A percentile compares a stretch with the other conserved stretches of the same genome.
These are phyloP conservation scores for Hoplostethus mediterraneus DNA, from an alignment of 2,797 vertebrate species.

Conservation along the genomic window DNA sequence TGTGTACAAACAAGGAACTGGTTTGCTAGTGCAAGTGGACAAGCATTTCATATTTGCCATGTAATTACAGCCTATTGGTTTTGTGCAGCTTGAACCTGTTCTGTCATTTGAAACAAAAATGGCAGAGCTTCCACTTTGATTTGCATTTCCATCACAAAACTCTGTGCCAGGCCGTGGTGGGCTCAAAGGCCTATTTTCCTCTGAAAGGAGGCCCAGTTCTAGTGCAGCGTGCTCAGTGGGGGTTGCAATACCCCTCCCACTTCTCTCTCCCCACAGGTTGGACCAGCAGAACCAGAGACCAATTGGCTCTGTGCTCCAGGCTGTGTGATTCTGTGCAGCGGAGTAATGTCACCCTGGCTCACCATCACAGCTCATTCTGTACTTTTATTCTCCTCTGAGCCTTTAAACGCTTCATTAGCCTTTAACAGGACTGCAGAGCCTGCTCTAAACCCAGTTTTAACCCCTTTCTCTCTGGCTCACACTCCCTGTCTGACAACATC, in stretches of 20 bases:
- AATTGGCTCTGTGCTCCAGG: slow-evolving; percentile 71
- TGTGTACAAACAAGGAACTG: slow-evolving; percentile 48
- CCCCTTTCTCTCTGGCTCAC: slow-evolving; percentile 41
- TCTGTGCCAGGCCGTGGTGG: slow-evolving; percentile 67
- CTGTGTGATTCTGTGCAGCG: slow-evolving; percentile 79
- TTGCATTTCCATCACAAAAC: slow-evolving; percentile 72
- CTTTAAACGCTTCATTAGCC: slow-evolving; percentile 81
- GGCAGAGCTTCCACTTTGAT: slow-evolving; percentile 55
- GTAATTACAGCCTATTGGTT: slow-evolving; percentile 55
- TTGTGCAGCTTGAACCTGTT: slow-evolving; percentile 59
- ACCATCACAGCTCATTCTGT: slow-evolving; percentile 77
- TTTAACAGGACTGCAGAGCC: slow-evolving; percentile 76
- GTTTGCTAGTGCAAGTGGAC: slow-evolving; percentile 14
- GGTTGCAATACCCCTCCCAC: slow-evolving; percentile 46
- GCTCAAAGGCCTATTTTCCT: slow-evolving; percentile 60
- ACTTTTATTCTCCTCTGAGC: slow-evolving; percentile 76
- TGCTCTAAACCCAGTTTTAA: slow-evolving; percentile 62
- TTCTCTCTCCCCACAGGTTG: slow-evolving; percentile 46
- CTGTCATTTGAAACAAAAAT: slow-evolving; percentile 67
- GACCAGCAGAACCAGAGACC: slow-evolving; percentile 55
- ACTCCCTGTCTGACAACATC: slow-evolving; percentile 10
- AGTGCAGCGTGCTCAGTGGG: slow-evolving; percentile 52
- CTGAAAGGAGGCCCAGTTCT: slow-evolving; percentile 77
- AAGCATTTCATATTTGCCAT: slow-evolving; percentile 65
- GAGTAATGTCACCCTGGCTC: slow-evolving; percentile 80